These are phyloP conservation scores for Meloidogyne exigua DNA, from an alignment of 1,140 invertebrate species.

Conservation along the genomic window DNA sequence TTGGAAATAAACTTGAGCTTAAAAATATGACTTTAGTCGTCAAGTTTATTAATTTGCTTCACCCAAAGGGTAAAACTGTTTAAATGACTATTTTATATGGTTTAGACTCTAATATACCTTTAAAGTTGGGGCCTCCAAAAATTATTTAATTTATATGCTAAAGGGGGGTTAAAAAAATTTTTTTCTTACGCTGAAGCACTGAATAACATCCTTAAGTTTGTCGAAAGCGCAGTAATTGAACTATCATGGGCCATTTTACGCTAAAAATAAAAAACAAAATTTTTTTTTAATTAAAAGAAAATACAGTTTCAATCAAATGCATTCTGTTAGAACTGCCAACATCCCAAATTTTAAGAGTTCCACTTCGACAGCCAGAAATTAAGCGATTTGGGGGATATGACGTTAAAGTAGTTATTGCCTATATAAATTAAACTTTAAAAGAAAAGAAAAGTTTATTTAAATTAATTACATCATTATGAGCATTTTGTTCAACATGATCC, in stretches of 20 bases:
- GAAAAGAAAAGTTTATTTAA: background rate
- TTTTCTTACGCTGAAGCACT: background rate
- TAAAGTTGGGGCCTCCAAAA: too few relatives aligned
- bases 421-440: background rate
- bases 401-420: background rate
- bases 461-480: background rate
- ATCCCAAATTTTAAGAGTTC: slow-evolving; percentile 9
- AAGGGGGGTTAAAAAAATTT: too few relatives aligned
- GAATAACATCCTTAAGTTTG: background rate
- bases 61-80: too few relatives aligned
- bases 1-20: too few relatives aligned
- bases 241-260: background rate
- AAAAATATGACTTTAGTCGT: too few relatives aligned
- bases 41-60: too few relatives aligned
- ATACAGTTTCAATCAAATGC: background rate
- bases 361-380: background rate
- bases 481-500: slow-evolving; percentile 3
- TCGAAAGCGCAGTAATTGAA: background rate
- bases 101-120: too few relatives aligned
- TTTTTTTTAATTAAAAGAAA: too few relatives aligned
- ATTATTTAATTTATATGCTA: too few relatives aligned
- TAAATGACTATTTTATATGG: too few relatives aligned
- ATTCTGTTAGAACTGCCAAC: slow-evolving; percentile 8
- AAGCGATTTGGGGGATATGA: background rate
- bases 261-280: background rate